Conservation (phyloP, 2,888 invertebrate species). For the Watsonalla cultraria region DNA sequence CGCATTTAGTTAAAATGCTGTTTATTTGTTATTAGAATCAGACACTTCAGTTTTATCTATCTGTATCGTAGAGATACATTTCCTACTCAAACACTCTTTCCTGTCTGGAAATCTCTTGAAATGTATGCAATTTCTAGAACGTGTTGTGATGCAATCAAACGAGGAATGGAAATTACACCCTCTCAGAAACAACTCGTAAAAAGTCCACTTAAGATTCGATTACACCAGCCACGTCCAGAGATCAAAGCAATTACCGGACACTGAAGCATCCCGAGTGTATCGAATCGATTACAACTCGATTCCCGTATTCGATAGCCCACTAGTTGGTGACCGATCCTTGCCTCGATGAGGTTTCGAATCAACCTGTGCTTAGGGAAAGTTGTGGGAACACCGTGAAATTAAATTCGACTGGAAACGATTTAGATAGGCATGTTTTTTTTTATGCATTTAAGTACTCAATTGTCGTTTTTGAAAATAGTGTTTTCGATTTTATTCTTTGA, state of each 20-base stretch:
- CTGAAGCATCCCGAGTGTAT: constrained; percentile 36
- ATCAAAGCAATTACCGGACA: constrained; percentile 18
- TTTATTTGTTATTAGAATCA: too few relatives aligned
- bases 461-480: too few relatives aligned
- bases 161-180: background rate
- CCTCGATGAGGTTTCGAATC: constrained; percentile 22
- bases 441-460: too few relatives aligned
- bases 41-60: too few relatives aligned
- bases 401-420: constrained; percentile 26
- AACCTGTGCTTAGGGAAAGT: constrained; percentile 36
- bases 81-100: constrained; percentile 12
- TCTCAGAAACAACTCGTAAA: background rate
- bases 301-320: constrained; percentile 36
- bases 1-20: too few relatives aligned
- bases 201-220: background rate
- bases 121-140: background rate
- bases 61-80: constrained; percentile 12
- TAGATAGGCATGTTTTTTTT: too few relatives aligned
- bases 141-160: background rate
- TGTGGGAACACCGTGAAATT: constrained; percentile 39
- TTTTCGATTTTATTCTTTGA: too few relatives aligned
- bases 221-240: constrained; percentile 17
- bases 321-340: constrained; percentile 44
- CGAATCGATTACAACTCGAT: constrained; percentile 50
- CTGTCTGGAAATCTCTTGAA: background rate